These are phyloP conservation scores for Notodonta ziczac DNA, from an alignment of 2,888 invertebrate genomes.

Conservation along the genomic window DNA sequence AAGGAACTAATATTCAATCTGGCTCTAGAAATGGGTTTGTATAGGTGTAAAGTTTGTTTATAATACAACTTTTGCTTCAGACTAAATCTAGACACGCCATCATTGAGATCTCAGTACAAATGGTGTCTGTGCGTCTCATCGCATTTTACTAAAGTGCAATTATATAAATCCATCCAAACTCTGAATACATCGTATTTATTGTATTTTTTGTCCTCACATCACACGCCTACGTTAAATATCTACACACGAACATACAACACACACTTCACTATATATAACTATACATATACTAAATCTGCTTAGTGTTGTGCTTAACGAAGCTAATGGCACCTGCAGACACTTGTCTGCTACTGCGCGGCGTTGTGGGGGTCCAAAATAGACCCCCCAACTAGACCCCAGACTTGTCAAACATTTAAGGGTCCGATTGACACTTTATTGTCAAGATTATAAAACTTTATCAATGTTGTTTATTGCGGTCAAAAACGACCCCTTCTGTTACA, in stretches of 20 bases:
- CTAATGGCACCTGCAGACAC: conserved; percentile 23
- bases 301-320: conserved; percentile 18
- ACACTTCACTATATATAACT: conserved; percentile 13
- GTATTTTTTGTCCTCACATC: not conserved
- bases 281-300: conserved; percentile 6
- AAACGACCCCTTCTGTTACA: too few species aligned
- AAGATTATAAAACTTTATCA: too few species aligned
- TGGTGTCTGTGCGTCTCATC: not conserved
- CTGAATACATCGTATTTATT: conserved; percentile 1
- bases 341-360: not conserved
- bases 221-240: conserved; percentile 15
- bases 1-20: too few species aligned
- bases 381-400: conserved; percentile 1
- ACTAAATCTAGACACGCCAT: not conserved
- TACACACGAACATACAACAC: conserved; percentile 27
- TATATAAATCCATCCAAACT: not conserved
- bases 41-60: too few species aligned
- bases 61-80: too few species aligned
- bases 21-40: too few species aligned
- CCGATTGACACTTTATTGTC: too few species aligned
- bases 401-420: not conserved
- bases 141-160: not conserved
- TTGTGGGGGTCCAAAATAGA: not conserved
- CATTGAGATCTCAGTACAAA: not conserved
- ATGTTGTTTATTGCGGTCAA: not conserved